Percentiles rank a stretch among this genome's conserved stretches.
phyloP scores from a whole-genome alignment of 2,888 invertebrate species.

The Stratiomys singularior region DNA sequence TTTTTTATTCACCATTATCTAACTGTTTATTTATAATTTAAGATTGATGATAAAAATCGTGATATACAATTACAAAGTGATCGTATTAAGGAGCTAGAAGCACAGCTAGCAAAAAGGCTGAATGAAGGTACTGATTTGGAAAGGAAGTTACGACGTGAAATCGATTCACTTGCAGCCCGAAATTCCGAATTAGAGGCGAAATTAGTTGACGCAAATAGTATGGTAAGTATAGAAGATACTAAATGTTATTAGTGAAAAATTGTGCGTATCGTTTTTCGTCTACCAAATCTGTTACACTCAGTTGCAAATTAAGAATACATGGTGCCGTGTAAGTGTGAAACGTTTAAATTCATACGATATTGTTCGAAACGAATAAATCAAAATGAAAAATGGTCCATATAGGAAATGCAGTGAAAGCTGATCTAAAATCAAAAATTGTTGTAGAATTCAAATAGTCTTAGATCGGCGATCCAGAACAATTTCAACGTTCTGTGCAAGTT shows the following conservation, averaged over 20 bases:
- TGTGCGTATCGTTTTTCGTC: not conserved
- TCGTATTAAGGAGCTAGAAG: conserved; percentile 75
- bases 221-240: conserved; percentile 65
- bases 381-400: no score
- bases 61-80: conserved; percentile 76
- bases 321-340: no score
- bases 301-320: no score
- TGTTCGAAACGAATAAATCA: no score
- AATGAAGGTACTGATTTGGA: conserved; percentile 66
- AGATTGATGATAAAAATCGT: conserved; percentile 81
- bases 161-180: conserved; percentile 65
- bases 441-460: no score
- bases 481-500: no score
- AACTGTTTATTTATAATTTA: conserved; percentile 48
- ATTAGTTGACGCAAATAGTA: conserved; percentile 70
- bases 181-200: conserved; percentile 64
- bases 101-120: conserved; percentile 70
- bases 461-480: no score
- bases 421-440: no score
- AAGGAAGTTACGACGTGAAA: conserved; percentile 64
- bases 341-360: no score
- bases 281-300: no score
- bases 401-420: no score
- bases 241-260: no score
- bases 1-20: not conserved